Conservation (phyloP, 2,888 invertebrate species). For the Phengaris arion region DNA sequence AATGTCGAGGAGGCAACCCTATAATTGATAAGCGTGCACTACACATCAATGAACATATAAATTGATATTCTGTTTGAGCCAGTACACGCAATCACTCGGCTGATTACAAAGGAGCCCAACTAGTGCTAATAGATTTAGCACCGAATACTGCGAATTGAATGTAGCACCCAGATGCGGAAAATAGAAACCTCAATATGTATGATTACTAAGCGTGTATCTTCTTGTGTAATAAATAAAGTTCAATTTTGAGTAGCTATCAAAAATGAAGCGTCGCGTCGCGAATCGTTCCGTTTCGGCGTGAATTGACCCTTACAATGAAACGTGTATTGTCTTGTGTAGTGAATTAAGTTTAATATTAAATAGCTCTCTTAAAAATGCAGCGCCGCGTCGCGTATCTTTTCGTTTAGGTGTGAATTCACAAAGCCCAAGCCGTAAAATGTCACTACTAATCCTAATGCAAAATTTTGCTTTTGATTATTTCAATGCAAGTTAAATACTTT, state of each 20-base stretch:
- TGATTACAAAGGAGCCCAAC: conserved; percentile 4
- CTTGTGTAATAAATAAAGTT: not conserved
- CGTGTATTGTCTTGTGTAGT: no score
- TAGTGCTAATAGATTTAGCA: not conserved
- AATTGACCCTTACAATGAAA: no score
- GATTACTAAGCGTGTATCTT: not conserved
- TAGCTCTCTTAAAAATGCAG: no score
- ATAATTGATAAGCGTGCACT: not conserved
- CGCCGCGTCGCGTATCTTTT: no score
- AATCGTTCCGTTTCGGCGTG: no score
- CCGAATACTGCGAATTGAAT: conserved; percentile 4
- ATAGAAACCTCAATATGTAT: not conserved
- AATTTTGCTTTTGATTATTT: no score
- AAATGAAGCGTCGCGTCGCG: no score
- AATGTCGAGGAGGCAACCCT: not conserved
- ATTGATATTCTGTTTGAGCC: not conserved
- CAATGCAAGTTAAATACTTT: no score
- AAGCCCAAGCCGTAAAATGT: no score
- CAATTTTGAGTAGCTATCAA: not conserved
- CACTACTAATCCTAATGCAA: no score
- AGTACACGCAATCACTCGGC: not conserved
- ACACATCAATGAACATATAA: not conserved
- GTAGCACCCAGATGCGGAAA: not conserved
- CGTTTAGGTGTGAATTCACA: no score
- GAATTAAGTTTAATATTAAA: no score